Evolutionary conservation across 2,888 invertebrate species (phyloP).

Genomic region (Scaptomyza polygonia): DNA sequence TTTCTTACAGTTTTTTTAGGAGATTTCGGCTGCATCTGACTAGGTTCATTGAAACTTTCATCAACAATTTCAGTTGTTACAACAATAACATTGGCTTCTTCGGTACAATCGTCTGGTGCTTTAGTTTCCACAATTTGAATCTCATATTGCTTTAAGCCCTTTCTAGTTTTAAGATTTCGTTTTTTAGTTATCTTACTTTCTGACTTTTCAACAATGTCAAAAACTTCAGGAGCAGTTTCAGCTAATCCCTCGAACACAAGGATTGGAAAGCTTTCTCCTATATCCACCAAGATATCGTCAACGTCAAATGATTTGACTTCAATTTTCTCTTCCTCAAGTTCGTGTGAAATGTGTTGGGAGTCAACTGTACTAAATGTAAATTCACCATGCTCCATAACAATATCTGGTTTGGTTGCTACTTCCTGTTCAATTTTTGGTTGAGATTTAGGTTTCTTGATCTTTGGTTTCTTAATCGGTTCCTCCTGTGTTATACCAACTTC

Average conservation of each 20-base stretch:
- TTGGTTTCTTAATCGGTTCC: slow-evolving; percentile 64
- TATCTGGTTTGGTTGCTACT: slow-evolving; percentile 34
- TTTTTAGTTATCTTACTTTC: slow-evolving; percentile 83
- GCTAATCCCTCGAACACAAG: slow-evolving; percentile 40
- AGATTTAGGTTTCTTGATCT: slow-evolving; percentile 52
- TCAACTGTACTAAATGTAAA: slow-evolving; percentile 51
- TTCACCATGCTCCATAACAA: slow-evolving; percentile 46
- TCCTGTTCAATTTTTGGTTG: slow-evolving; percentile 34
- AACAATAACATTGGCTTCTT: slow-evolving; percentile 82
- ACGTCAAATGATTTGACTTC: slow-evolving; percentile 32
- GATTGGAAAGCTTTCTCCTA: slow-evolving; percentile 59
- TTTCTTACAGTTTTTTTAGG: slow-evolving; percentile 72
- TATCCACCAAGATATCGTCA: slow-evolving; percentile 54
- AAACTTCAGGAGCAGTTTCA: slow-evolving; percentile 22
- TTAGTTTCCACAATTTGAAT: slow-evolving; percentile 85
- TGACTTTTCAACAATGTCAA: slow-evolving; percentile 65
- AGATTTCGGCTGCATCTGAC: slow-evolving; percentile 74
- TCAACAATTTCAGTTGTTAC: slow-evolving; percentile 79
- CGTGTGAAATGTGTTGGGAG: slow-evolving; percentile 31
- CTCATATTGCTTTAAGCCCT: slow-evolving; percentile 84
- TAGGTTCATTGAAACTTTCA: slow-evolving; percentile 57
- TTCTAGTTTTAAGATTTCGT: slow-evolving; percentile 84
- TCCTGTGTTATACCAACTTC: slow-evolving; percentile 72
- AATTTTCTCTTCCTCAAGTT: slow-evolving; percentile 20
- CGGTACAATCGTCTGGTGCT: slow-evolving; percentile 78